phyloP scores from a whole-genome alignment of 2,113 vertebrate species.

The Murina feae region DNA sequence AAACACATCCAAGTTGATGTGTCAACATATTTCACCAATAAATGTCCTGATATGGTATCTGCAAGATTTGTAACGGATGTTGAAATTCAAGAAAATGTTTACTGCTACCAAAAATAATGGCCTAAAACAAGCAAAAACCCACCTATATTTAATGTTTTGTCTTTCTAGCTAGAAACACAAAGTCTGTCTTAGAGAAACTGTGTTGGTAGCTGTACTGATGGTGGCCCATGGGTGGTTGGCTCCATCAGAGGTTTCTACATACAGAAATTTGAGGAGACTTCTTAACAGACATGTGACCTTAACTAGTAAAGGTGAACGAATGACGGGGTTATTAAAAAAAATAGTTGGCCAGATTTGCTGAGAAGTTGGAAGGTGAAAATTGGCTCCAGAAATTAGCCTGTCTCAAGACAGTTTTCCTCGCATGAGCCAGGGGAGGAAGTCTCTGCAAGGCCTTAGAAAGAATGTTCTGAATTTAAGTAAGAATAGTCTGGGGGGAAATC shows the following conservation, averaged over 20 bases:
- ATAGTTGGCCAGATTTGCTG: background rate
- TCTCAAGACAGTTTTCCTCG: background rate
- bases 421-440: background rate
- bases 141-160: background rate
- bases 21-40: background rate
- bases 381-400: background rate
- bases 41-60: background rate
- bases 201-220: background rate
- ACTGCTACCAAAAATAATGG: background rate
- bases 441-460: background rate
- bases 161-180: background rate
- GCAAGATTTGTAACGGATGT: background rate
- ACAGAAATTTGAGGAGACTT: background rate
- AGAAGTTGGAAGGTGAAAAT: background rate
- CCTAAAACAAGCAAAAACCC: background rate
- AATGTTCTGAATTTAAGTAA: background rate
- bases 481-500: background rate
- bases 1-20: background rate
- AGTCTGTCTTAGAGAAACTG: background rate
- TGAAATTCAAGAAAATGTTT: background rate
- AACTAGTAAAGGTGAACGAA: background rate
- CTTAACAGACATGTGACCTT: background rate
- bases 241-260: background rate
- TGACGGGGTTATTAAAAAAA: background rate
- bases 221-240: background rate